These are phyloP conservation scores for Drosophila diplacantha DNA, from an alignment of 2,888 invertebrate genomes.

Conservation along the genomic window DNA sequence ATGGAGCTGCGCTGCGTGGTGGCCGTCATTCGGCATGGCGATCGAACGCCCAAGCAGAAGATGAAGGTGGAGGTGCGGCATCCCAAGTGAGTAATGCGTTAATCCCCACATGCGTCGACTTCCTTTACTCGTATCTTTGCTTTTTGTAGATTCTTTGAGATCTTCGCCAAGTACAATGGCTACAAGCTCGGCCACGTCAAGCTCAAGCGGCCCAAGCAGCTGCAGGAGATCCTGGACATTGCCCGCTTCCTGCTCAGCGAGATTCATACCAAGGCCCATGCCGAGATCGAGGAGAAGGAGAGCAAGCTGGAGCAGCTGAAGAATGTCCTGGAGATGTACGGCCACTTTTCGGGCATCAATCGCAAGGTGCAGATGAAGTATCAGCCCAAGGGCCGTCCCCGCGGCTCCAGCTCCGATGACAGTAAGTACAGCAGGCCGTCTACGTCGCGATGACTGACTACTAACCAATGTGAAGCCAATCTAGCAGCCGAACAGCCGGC, in stretches of 20 bases:
- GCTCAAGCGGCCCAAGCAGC: constrained; percentile 96
- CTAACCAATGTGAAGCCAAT: constrained; percentile 41
- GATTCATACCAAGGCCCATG: constrained; percentile 91
- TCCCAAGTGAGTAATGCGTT: constrained; percentile 83
- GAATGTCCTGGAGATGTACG: constrained; percentile 99
- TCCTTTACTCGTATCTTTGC: too few relatives aligned
- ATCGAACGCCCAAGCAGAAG: constrained; percentile 99
- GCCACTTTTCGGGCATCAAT: constrained; percentile 99
- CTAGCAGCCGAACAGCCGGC: constrained; percentile 85
- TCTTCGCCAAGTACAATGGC: constrained; percentile 98
- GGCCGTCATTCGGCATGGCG: constrained; percentile 98
- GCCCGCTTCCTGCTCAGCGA: constrained; percentile 93
- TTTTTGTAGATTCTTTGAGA: constrained; percentile 92
- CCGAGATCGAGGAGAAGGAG: constrained; percentile 97
- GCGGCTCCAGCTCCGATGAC: constrained; percentile 95
- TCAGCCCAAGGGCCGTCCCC: constrained; percentile 94
- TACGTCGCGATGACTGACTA: background rate
- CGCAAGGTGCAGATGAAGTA: constrained; percentile 99
- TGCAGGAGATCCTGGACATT: constrained; percentile 98
- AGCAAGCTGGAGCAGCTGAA: constrained; percentile 98
- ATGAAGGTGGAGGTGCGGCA: constrained; percentile 99
- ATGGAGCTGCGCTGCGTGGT: constrained; percentile 95
- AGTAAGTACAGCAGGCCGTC: constrained; percentile 79
- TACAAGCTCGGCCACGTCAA: constrained; percentile 97
- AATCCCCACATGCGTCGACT: too few relatives aligned